Conservation (phyloP, 2,113 vertebrate species). For the Pachypanchax playfairii region DNA sequence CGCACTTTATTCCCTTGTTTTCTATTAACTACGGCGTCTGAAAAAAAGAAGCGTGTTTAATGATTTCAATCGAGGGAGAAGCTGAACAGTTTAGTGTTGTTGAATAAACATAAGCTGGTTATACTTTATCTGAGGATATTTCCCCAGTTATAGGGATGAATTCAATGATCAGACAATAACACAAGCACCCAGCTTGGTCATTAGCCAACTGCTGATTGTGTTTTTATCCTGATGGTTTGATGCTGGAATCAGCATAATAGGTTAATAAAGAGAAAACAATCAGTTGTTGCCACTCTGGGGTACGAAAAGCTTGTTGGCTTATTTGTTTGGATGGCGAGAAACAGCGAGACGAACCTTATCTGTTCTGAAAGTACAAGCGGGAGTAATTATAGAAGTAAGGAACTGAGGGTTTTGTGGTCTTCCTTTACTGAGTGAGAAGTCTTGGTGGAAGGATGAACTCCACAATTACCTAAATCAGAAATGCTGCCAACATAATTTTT, state of each 20-base stretch:
- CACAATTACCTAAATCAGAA: slow-evolving; percentile 2
- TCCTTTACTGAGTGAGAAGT: background rate
- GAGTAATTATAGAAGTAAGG: slow-evolving; percentile 8
- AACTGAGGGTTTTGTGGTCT: background rate
- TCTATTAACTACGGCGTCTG: slow-evolving; percentile 31
- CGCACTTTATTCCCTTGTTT: slow-evolving; percentile 42
- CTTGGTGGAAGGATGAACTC: background rate
- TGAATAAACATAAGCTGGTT: slow-evolving; percentile 39
- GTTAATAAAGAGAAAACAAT: slow-evolving; percentile 42
- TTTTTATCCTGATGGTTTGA: slow-evolving; percentile 35
- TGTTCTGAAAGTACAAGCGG: slow-evolving; percentile 20
- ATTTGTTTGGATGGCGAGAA: slow-evolving; percentile 38
- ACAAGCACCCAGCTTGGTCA: slow-evolving; percentile 27
- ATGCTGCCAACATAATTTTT: background rate
- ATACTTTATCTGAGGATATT: slow-evolving; percentile 34
- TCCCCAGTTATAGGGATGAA: slow-evolving; percentile 36
- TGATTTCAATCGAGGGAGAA: slow-evolving; percentile 44
- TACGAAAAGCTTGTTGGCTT: slow-evolving; percentile 19
- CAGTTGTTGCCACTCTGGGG: slow-evolving; percentile 29
- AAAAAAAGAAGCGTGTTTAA: background rate
- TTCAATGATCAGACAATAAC: slow-evolving; percentile 48
- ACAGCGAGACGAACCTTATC: background rate
- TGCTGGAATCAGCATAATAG: slow-evolving; percentile 38
- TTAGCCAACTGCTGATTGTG: slow-evolving; percentile 40
- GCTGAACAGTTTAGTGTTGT: slow-evolving; percentile 24